Conservation (phyloP, 1,140 invertebrate species). For the Heliothis virescens region DNA sequence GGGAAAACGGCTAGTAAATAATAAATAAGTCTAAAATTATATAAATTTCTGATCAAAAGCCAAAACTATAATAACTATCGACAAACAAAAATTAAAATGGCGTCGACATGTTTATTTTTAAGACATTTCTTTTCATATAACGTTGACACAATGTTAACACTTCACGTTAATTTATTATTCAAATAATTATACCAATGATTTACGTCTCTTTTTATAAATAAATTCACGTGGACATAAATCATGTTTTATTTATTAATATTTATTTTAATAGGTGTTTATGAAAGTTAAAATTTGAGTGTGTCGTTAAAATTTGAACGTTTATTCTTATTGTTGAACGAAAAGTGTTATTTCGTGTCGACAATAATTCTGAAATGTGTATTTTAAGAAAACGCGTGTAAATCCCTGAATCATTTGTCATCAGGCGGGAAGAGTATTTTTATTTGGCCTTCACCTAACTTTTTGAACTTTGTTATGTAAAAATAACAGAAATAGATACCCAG, state of each 20-base stretch:
- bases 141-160: constrained; percentile 2
- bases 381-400: neutral
- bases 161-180: neutral
- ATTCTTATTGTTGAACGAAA: too few relatives aligned
- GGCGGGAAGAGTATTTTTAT: neutral
- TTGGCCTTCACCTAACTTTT: constrained; percentile 21
- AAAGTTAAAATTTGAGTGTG: constrained; percentile 18
- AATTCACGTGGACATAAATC: constrained; percentile 11
- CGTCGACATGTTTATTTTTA: neutral
- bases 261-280: constrained; percentile 26
- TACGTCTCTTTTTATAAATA: constrained; percentile 5
- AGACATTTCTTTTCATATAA: neutral
- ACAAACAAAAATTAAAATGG: constrained; percentile 23
- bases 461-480: neutral
- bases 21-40: too few relatives aligned
- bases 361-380: constrained; percentile 28
- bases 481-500: neutral
- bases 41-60: neutral
- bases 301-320: constrained; percentile 1
- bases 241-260: constrained; percentile 16
- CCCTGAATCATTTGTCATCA: constrained; percentile 17
- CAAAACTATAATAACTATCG: constrained; percentile 17
- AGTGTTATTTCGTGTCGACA: constrained; percentile 20
- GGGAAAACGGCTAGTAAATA: too few relatives aligned
- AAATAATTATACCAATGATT: constrained; percentile 18